phyloP scores from a whole-genome alignment of 1,140 invertebrate genomes.

The Drosophila insularis region DNA sequence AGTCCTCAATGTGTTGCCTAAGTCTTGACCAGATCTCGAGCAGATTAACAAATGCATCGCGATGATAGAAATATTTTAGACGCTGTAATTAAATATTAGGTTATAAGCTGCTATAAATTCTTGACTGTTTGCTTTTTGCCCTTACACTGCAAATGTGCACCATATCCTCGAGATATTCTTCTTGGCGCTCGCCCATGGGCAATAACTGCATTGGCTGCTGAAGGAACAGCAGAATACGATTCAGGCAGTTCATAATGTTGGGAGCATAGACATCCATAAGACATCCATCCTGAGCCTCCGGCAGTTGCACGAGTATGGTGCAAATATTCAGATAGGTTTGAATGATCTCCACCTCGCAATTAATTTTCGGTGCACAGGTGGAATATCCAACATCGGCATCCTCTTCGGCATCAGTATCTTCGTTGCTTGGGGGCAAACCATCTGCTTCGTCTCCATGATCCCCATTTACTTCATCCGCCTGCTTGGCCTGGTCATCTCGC shows the following conservation, averaged over 20 bases:
- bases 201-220: slow-evolving; percentile 61
- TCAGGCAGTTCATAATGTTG: slow-evolving; percentile 61
- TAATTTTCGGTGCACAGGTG: slow-evolving; percentile 48
- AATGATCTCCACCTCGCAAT: slow-evolving; percentile 68
- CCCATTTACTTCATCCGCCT: slow-evolving; percentile 44
- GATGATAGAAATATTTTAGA: slow-evolving; percentile 61
- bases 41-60: slow-evolving; percentile 46
- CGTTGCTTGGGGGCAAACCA: slow-evolving; percentile 1
- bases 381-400: slow-evolving; percentile 45
- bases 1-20: slow-evolving; percentile 55
- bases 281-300: slow-evolving; percentile 46
- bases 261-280: slow-evolving; percentile 53
- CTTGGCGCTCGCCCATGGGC: slow-evolving; percentile 62
- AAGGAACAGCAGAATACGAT: slow-evolving; percentile 56
- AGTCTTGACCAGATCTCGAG: slow-evolving; percentile 46
- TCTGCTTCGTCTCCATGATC: not conserved
- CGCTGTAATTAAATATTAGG: slow-evolving; percentile 29
- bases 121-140: rapidly evolving
- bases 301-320: slow-evolving; percentile 76
- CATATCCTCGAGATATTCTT: slow-evolving; percentile 73
- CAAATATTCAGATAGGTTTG: slow-evolving; percentile 79
- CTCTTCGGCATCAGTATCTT: slow-evolving; percentile 31
- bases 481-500: slow-evolving; percentile 59
- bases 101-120: not conserved
- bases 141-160: slow-evolving; percentile 73